Conservation (phyloP, 1,140 invertebrate genomes). For the Daktulosphaira vitifoliae region DNA sequence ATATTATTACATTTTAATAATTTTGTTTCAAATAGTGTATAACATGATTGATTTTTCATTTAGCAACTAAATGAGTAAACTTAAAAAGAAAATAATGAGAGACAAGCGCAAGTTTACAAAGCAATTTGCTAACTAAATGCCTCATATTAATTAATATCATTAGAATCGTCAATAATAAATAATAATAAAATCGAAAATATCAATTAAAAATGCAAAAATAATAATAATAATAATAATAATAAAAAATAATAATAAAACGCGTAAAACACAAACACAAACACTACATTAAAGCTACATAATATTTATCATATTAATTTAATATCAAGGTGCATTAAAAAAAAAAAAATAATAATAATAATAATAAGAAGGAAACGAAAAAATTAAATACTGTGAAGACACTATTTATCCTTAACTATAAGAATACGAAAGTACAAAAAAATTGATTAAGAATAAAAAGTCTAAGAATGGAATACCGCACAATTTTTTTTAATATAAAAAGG, state of each 20-base stretch:
- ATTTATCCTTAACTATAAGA: slow-evolving; percentile 31
- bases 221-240: slow-evolving; percentile 33
- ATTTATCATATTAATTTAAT: slow-evolving; percentile 15
- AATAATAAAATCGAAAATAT: slow-evolving; percentile 29
- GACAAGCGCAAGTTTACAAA: slow-evolving; percentile 31
- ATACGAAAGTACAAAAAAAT: slow-evolving; percentile 33
- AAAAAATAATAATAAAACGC: slow-evolving; percentile 30
- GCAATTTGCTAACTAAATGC: slow-evolving; percentile 29
- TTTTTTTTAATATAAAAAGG: slow-evolving; percentile 26
- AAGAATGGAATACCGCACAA: slow-evolving; percentile 25
- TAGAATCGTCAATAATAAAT: slow-evolving; percentile 30
- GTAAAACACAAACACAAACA: slow-evolving; percentile 33
- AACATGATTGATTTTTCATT: neutral
- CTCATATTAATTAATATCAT: slow-evolving; percentile 24
- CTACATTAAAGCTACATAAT: slow-evolving; percentile 31
- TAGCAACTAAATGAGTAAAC: slow-evolving; percentile 3
- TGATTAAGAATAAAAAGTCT: slow-evolving; percentile 27
- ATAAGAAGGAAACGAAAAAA: neutral
- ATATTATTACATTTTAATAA: slow-evolving; percentile 2
- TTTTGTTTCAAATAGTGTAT: slow-evolving; percentile 12
- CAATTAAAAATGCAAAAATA: slow-evolving; percentile 33
- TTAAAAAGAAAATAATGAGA: neutral
- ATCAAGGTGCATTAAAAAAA: slow-evolving; percentile 25
- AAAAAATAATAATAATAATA: too few relatives aligned
- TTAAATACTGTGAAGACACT: slow-evolving; percentile 23